These are phyloP conservation scores for Phylloscopus collybita DNA, from an alignment of 2,797 vertebrate genomes.

Conservation along the genomic window DNA sequence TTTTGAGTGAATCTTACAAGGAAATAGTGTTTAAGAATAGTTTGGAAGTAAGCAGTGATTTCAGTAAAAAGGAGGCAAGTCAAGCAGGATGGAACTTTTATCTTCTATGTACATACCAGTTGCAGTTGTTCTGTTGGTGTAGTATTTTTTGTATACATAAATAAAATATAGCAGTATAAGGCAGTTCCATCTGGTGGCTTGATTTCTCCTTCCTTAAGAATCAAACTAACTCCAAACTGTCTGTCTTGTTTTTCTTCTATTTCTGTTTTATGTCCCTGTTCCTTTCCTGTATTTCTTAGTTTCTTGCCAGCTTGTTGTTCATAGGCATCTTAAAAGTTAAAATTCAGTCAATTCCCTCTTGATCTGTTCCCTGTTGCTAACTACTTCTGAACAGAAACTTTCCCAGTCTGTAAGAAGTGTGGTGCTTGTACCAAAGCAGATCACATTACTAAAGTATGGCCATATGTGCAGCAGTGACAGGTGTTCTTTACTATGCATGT, in stretches of 20 bases:
- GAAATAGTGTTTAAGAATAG: background rate
- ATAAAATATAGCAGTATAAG: background rate
- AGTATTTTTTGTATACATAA: background rate
- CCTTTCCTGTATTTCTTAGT: slow-evolving; percentile 33
- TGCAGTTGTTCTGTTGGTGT: background rate
- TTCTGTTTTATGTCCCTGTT: slow-evolving; percentile 9
- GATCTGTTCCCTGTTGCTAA: slow-evolving; percentile 1
- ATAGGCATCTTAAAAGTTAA: background rate
- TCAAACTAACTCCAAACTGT: background rate
- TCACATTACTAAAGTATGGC: slow-evolving; percentile 22
- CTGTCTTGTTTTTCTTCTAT: background rate
- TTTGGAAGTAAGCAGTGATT: background rate
- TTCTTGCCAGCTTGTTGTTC: slow-evolving; percentile 25
- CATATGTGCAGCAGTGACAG: slow-evolving; percentile 42
- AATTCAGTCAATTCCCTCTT: slow-evolving; percentile 35
- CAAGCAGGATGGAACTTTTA: background rate
- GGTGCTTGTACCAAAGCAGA: background rate
- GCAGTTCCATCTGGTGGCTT: background rate
- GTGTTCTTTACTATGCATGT: slow-evolving; percentile 21
- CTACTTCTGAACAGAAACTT: slow-evolving; percentile 11
- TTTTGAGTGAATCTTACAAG: background rate
- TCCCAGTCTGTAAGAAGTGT: background rate
- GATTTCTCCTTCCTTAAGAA: background rate
- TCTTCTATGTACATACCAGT: accelerated
- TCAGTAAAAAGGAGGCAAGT: background rate